phyloP scores from a whole-genome alignment of 2,113 vertebrate genomes.

The Nematolebias whitei region DNA sequence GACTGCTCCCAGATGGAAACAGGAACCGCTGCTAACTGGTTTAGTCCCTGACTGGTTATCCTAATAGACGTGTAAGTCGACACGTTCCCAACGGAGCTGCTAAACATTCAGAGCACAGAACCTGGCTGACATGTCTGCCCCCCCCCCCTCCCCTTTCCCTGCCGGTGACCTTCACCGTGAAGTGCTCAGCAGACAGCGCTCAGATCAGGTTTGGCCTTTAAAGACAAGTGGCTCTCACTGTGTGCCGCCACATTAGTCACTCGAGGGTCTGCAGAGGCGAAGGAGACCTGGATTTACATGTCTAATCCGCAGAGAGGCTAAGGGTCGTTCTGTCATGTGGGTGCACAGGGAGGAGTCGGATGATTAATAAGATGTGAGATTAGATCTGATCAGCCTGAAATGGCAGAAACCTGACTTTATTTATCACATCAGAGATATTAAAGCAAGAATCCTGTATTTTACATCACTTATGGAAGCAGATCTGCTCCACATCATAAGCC shows the following conservation, averaged over 20 bases:
- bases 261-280: conserved; percentile 34
- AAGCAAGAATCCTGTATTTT: conserved; percentile 26
- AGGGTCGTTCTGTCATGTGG: not conserved
- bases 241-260: conserved; percentile 40
- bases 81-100: conserved; percentile 31
- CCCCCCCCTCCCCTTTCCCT: conserved; percentile 30
- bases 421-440: conserved; percentile 40
- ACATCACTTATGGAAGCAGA: not conserved
- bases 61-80: conserved; percentile 36
- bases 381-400: conserved; percentile 27
- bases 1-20: conserved; percentile 14
- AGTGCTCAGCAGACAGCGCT: conserved; percentile 59
- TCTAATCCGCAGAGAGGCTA: conserved; percentile 26
- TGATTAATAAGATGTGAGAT: conserved; percentile 36
- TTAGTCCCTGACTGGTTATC: not conserved
- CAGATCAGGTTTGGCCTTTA: conserved; percentile 71
- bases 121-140: conserved; percentile 38
- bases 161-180: conserved; percentile 67
- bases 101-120: conserved; percentile 60
- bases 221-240: conserved; percentile 64
- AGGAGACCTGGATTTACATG: conserved; percentile 16
- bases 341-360: conserved; percentile 19
- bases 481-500: conserved; percentile 49
- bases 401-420: conserved; percentile 12
- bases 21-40: not conserved